Evolutionary conservation across 2,888 invertebrate genomes (phyloP).

Genomic region (Philopedon plagiatum): DNA sequence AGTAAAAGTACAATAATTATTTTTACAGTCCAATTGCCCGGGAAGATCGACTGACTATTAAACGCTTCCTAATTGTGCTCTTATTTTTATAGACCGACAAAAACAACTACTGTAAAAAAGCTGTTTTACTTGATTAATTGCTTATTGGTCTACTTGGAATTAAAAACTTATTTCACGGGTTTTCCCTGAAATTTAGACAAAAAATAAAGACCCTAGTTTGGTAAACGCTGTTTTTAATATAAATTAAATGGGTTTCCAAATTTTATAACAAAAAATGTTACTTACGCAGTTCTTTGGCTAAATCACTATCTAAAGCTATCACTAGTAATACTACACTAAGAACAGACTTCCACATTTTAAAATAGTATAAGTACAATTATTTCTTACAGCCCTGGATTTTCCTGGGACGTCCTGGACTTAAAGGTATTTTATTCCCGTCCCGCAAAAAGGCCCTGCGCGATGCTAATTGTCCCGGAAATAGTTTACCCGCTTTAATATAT

Average conservation of each 20-base stretch:
- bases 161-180: background rate
- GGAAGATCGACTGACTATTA: too few relatives aligned
- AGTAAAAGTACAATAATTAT: too few relatives aligned
- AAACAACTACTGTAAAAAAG: background rate
- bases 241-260: background rate
- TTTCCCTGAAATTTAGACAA: background rate
- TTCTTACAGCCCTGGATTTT: too few relatives aligned
- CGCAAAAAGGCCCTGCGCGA: too few relatives aligned
- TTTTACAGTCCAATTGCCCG: too few relatives aligned
- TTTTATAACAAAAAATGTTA: background rate
- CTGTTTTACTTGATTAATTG: background rate
- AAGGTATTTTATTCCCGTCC: too few relatives aligned
- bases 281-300: background rate
- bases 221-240: background rate
- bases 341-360: background rate
- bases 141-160: background rate
- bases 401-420: too few relatives aligned
- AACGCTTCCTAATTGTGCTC: background rate
- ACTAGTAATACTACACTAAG: background rate
- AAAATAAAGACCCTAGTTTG: background rate
- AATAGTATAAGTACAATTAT: too few relatives aligned
- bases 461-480: too few relatives aligned
- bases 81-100: too few relatives aligned
- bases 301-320: background rate
- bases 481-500: too few relatives aligned